Conservation (phyloP, 2,797 vertebrate genomes). For the Intellagama lesueurii region DNA sequence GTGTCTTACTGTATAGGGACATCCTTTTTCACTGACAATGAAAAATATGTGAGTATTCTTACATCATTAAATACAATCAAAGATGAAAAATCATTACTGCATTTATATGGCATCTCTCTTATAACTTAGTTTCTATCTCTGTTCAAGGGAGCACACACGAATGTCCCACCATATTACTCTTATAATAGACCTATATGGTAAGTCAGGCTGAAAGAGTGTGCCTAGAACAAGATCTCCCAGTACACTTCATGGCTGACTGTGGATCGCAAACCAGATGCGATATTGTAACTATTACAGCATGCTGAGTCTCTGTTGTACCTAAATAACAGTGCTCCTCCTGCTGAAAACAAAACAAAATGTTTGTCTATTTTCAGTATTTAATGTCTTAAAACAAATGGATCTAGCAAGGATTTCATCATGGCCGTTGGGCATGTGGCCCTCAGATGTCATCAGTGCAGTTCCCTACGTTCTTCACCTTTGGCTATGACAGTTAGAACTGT, state of each 20-base stretch:
- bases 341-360: neutral
- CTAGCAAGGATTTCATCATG: no score
- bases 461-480: no score
- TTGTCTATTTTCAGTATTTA: neutral
- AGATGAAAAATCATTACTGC: neutral
- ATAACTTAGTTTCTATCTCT: no score
- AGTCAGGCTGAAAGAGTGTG: neutral
- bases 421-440: no score
- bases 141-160: neutral
- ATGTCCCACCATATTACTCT: neutral
- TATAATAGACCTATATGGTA: neutral
- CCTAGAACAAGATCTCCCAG: neutral
- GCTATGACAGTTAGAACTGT: no score
- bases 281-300: neutral
- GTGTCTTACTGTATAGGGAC: no score
- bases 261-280: neutral
- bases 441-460: no score
- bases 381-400: neutral
- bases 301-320: no score
- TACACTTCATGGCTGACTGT: neutral
- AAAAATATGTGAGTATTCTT: neutral
- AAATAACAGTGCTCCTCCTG: neutral
- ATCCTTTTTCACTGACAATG: no score
- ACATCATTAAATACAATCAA: neutral
- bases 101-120: neutral